Evolutionary conservation across 2,888 invertebrate species (phyloP), one percentile per base, ranked within the genome.

Genomic region (Myopa tessellatipennis): DNA sequence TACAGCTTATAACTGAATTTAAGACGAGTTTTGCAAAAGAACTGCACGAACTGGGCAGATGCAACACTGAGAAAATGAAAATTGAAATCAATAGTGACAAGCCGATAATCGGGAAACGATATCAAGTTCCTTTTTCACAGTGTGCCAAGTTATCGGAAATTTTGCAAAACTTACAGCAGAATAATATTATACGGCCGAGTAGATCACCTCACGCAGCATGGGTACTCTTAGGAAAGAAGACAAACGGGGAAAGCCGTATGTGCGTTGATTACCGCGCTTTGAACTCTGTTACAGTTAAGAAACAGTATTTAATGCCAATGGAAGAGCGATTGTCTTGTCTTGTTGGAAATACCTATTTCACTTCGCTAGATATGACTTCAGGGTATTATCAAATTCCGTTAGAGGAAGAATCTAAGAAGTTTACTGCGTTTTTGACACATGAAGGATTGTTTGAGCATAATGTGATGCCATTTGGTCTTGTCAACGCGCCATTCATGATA

Each of bases 401-500:
- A 36, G 71, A 71, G 26, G 71, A 71, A 38, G 55, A 60, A 18
- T 72, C 72, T 12, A 60, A 72, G 40, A 36, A 72, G 14, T 72
- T 36, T 40, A 72, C 72, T 6, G 58, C 72, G 14, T 72, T 58
- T 34, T 6, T 40, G 40, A 72, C 72, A 40, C 58, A 16, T 2
- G 60, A 72, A 40, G 72, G 60, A 86, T 1, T 82, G 83, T 87
- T 81, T 63, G 83, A 87, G 79, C 85, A 82, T 70, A 72, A 79
- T 1, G 63, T 81, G 0, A 84, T 87, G 84, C 85, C 86, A 2
- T 89, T 87, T 79, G 88, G 86, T 3, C 77, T 86, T 6, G 60
- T 80, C 5, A 87, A 87, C 74, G 85, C 85, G 4, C 85, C 85
- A 18, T 86, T 80, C 85, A 78, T 84, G 74, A 84, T 87, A 38